A percentile compares a stretch with the other conserved stretches of the same genome.
These are phyloP conservation scores for Ectropis crepuscularia DNA, from an alignment of 2,888 invertebrate genomes.

Conservation along the genomic window DNA sequence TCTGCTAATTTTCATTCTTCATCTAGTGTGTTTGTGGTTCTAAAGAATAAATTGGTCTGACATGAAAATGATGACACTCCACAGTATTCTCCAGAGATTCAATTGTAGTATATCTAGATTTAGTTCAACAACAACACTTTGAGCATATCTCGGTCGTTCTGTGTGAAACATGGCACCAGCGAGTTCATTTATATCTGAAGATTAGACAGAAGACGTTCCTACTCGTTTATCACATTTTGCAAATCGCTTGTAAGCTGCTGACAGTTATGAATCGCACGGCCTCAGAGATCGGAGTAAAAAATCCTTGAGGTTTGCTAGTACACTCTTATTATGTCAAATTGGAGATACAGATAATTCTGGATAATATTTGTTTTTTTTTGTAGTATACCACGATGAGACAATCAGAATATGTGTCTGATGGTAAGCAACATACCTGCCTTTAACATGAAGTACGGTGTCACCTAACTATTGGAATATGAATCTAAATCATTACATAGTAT, in stretches of 20 bases:
- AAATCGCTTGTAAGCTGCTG: slow-evolving; percentile 58
- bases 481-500: no score
- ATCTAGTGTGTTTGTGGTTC: no score
- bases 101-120: not conserved
- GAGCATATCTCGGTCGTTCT: slow-evolving; percentile 34
- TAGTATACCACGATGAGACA: no score
- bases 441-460: no score
- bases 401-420: no score
- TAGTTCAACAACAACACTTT: not conserved
- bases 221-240: slow-evolving; percentile 63
- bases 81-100: not conserved
- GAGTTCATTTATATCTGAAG: slow-evolving; percentile 55
- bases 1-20: no score
- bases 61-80: not conserved
- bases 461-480: no score
- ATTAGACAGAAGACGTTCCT: slow-evolving; percentile 52
- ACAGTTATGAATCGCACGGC: slow-evolving; percentile 57
- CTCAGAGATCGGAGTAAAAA: slow-evolving; percentile 37
- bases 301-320: slow-evolving; percentile 28
- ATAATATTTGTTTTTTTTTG: no score
- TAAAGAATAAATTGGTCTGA: no score
- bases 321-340: slow-evolving; percentile 21
- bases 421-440: no score
- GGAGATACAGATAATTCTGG: not conserved
- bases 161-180: slow-evolving; percentile 33